Conservation (phyloP, 1,140 invertebrate species). For the Drosophila busckii region DNA sequence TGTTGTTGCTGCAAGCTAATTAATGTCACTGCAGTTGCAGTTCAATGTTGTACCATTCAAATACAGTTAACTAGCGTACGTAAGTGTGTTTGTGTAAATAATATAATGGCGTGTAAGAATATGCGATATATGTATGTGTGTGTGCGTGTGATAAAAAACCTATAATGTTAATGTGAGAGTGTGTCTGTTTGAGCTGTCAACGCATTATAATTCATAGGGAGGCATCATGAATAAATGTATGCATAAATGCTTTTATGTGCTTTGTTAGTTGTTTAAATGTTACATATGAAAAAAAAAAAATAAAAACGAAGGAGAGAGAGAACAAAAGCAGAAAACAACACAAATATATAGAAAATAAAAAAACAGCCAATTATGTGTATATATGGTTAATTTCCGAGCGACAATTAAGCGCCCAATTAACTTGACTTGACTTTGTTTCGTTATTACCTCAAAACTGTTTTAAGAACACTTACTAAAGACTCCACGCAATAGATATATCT, state of each 20-base stretch:
- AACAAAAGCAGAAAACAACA: background rate
- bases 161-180: slow-evolving; percentile 29
- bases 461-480: background rate
- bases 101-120: slow-evolving; percentile 17
- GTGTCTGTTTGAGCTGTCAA: slow-evolving; percentile 2
- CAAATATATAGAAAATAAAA: background rate
- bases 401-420: slow-evolving; percentile 35
- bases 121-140: slow-evolving; percentile 3
- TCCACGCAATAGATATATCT: slow-evolving; percentile 1
- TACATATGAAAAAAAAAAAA: slow-evolving; percentile 29
- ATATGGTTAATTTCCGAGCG: too few relatives aligned
- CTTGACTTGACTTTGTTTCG: slow-evolving; percentile 32
- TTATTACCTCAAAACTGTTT: slow-evolving; percentile 22
- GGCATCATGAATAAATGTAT: slow-evolving; percentile 50
- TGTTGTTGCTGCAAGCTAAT: slow-evolving; percentile 45
- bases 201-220: slow-evolving; percentile 47
- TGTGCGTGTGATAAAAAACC: background rate
- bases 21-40: slow-evolving; percentile 64
- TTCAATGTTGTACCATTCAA: slow-evolving; percentile 40
- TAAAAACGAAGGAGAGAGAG: background rate
- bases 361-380: slow-evolving; percentile 12
- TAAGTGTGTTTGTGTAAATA: slow-evolving; percentile 31
- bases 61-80: slow-evolving; percentile 28
- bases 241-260: slow-evolving; percentile 50
- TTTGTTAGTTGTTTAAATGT: slow-evolving; percentile 70